These are phyloP conservation scores for Epirrhoe tristata DNA, from an alignment of 2,888 invertebrate species.

Conservation along the genomic window DNA sequence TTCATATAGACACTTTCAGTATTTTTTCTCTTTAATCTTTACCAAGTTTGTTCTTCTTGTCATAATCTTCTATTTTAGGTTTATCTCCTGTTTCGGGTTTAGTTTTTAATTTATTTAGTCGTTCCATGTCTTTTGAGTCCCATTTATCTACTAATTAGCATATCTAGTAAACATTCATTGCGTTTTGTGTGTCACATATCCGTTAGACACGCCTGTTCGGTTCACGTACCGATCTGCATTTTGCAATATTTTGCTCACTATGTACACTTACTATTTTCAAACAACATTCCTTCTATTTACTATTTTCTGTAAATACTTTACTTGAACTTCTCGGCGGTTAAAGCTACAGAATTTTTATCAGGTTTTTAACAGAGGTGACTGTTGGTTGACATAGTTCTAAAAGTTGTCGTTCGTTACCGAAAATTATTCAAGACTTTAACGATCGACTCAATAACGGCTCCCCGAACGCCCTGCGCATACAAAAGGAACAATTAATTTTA, in stretches of 20 bases:
- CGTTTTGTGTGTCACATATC: conserved; percentile 49
- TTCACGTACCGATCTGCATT: conserved; percentile 42
- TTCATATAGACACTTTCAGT: background rate
- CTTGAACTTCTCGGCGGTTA: background rate
- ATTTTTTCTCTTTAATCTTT: background rate
- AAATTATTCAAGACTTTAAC: conserved; percentile 23
- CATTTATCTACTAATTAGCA: conserved; percentile 37
- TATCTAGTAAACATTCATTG: conserved; percentile 43
- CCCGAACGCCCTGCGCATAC: conserved; percentile 28
- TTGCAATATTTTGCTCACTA: conserved; percentile 21
- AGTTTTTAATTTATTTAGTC: background rate
- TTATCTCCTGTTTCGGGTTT: background rate
- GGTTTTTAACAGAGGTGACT: conserved; percentile 9
- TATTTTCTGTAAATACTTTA: background rate
- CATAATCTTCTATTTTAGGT: background rate
- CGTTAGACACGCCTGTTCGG: conserved; percentile 50
- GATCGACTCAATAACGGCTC: conserved; percentile 29
- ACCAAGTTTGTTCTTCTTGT: background rate
- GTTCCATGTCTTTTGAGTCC: conserved; percentile 3
- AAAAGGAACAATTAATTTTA: conserved; percentile 37
- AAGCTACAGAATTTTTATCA: background rate
- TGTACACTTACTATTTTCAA: background rate
- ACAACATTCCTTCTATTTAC: background rate
- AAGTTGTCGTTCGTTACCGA: conserved; percentile 7
- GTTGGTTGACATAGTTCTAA: conserved; percentile 1